Evolutionary conservation across 2,113 vertebrate genomes (phyloP).

Genomic region (Orthonyx spaldingii): DNA sequence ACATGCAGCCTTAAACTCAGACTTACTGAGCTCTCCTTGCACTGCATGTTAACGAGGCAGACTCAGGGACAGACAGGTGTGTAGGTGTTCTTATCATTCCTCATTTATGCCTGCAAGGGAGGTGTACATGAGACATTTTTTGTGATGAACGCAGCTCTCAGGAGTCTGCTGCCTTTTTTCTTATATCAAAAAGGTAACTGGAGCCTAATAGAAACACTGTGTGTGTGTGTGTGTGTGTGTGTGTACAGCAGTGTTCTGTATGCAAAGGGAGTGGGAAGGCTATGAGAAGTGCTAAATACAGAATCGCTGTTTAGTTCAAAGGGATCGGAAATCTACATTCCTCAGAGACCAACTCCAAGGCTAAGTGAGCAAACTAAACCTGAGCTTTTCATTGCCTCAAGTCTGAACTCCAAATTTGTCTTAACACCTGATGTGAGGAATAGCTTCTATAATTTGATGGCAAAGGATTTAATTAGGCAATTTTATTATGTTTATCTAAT

Average conservation of each 20-base stretch:
- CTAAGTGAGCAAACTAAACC: constrained; percentile 50
- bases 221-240: neutral
- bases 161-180: neutral
- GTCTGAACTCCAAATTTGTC: constrained; percentile 8
- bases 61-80: neutral
- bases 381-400: constrained; percentile 31
- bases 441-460: neutral
- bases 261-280: neutral
- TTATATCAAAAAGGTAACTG: neutral
- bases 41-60: neutral
- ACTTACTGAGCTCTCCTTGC: neutral
- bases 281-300: constrained; percentile 29
- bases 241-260: neutral
- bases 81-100: neutral
- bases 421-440: constrained; percentile 17
- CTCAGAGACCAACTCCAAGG: constrained; percentile 24
- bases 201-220: neutral
- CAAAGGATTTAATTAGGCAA: constrained; percentile 7
- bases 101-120: neutral
- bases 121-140: neutral
- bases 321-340: constrained; percentile 46
- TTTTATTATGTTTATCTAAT: neutral
- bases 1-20: neutral
- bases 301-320: constrained; percentile 52
- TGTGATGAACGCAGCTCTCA: neutral